Base-by-base conservation (phyloP, 1,140 invertebrate genomes). In the Calliopsis andreniformis region DNA sequence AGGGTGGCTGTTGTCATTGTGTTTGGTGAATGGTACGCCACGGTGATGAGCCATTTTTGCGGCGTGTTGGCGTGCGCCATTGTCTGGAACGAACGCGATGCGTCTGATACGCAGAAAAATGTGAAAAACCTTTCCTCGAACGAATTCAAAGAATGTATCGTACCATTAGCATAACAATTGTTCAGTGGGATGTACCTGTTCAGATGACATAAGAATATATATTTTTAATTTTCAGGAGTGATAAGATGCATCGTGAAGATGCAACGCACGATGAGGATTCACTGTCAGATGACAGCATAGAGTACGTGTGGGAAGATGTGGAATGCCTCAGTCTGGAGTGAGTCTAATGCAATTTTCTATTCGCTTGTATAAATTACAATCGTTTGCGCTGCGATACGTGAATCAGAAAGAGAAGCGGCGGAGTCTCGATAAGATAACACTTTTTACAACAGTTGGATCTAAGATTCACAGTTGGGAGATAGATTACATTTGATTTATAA, bases 1-100 rank as follows among this genome's bases (percentile, higher is more conserved):
- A 76, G 80, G 80, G 79, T 83, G 63, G 61, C 76, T 53, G 68
- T 63, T 45, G 43, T 49, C 75, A 69, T 78, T 59, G 59, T 78
- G 63, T 71, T 84, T 85, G n/a, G 64, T 62, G 76, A 87, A 83
- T 80, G 73, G 69, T 69, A 62, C 35, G 43, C 28, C 59, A 25
- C 49, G 18, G 25, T 75, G 14, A 67, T 62, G 53, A 67, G 55
- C 51, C 67, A 58, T 70, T 62, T 78, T 69, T 67, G 59, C 23
- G 28, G 23, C 45, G 67, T 55, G 68, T 84, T 53, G 78, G 63
- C 78, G 80, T 73, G 51, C 49, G 42, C 55, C 10, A 51, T 78
- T 78, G 51, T 70, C 39, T 14, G 20, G 8, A 63, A 53, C 12
- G 35, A 64, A 66, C 32, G 16, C n/a, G 42, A 35, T 10, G 42